Conservation (phyloP, 1,140 invertebrate species). For the Phortica variegata region DNA sequence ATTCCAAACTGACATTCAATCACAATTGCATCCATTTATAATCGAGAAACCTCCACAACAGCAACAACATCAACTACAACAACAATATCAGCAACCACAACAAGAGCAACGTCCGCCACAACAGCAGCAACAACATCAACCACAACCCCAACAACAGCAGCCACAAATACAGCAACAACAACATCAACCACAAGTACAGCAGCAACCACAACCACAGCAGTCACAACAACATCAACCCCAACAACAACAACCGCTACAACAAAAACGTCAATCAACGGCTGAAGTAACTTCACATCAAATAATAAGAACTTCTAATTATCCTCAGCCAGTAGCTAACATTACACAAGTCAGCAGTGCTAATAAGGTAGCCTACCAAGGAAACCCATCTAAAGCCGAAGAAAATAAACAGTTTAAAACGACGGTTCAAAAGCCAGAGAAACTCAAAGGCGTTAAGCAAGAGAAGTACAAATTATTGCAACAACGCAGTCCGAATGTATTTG, state of each 20-base stretch:
- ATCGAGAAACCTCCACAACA: background rate
- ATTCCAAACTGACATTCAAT: constrained; percentile 22
- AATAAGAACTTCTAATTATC: constrained; percentile 1
- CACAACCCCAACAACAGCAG: constrained; percentile 2
- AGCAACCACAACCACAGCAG: background rate
- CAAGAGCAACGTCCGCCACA: constrained; percentile 12
- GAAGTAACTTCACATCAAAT: constrained; percentile 22
- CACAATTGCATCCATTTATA: background rate
- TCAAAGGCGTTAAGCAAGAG: too few relatives aligned
- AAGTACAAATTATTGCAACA: constrained; percentile 16
- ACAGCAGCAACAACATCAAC: constrained; percentile 12
- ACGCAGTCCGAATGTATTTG: constrained; percentile 14
- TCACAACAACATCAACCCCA: background rate
- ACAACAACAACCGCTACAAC: background rate
- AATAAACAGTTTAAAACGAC: background rate
- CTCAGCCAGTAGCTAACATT: background rate
- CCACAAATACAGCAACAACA: background rate
- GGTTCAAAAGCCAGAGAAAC: too few relatives aligned
- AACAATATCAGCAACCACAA: constrained; percentile 18
- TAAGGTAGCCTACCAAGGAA: background rate
- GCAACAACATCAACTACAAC: constrained; percentile 5
- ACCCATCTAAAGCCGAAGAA: background rate
- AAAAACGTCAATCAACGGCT: background rate
- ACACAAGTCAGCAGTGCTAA: background rate
- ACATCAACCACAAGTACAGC: constrained; percentile 1